Percentiles rank a stretch among this genome's conserved stretches.
Conservation (phyloP, 2,888 invertebrate genomes). For the Amorpha juglandis region DNA sequence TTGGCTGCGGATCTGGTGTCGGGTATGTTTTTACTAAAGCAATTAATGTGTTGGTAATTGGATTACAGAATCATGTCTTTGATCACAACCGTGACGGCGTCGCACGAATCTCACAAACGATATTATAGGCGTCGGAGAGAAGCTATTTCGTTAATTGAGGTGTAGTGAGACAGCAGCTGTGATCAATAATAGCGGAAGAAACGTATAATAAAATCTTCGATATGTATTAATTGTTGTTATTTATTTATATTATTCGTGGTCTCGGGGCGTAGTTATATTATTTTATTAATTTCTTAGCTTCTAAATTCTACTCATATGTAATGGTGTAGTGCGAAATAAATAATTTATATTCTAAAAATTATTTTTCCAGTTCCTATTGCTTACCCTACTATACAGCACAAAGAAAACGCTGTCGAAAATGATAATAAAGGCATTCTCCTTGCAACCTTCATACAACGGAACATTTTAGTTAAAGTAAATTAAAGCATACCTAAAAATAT, state of each 20-base stretch:
- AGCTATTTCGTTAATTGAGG: neutral
- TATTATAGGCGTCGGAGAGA: neutral
- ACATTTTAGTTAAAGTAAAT: too few relatives aligned
- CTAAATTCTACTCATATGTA: too few relatives aligned
- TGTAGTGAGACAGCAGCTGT: neutral
- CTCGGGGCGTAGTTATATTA: too few relatives aligned
- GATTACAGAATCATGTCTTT: neutral
- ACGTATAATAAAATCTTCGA: too few relatives aligned
- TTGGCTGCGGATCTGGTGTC: neutral
- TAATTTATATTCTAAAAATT: too few relatives aligned
- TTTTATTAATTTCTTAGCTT: too few relatives aligned
- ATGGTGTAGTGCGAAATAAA: too few relatives aligned
- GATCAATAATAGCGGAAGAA: neutral
- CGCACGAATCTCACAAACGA: neutral
- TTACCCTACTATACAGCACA: too few relatives aligned
- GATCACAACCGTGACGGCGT: neutral
- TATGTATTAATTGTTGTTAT: too few relatives aligned
- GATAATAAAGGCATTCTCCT: neutral
- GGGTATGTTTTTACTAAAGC: slow-evolving; percentile 1
- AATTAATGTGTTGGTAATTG: slow-evolving; percentile 9
- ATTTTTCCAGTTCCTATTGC: too few relatives aligned
- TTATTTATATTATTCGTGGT: too few relatives aligned
- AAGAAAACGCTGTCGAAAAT: too few relatives aligned
- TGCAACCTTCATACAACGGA: neutral
- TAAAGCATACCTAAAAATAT: neutral